phyloP scores from a whole-genome alignment of 2,797 vertebrate species.

The Bradypodion pumilum region DNA sequence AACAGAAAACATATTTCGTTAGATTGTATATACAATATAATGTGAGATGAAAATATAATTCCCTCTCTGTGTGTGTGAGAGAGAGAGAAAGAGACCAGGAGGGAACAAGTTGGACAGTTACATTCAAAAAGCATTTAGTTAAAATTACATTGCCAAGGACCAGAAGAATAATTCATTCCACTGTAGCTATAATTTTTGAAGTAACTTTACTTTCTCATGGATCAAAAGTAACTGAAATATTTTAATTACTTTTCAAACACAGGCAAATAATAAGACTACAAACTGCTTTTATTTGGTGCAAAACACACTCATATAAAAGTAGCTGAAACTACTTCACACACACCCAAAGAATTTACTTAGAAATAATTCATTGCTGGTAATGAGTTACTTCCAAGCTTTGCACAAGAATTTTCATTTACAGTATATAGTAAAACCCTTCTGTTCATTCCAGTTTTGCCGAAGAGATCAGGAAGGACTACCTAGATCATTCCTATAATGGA shows the following conservation, averaged over 20 bases:
- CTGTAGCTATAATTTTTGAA: background rate
- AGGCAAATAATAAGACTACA: background rate
- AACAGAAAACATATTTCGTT: constrained; percentile 71
- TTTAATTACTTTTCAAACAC: background rate
- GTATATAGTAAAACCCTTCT: background rate
- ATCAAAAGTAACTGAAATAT: background rate
- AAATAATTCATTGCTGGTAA: background rate
- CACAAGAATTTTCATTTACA: background rate
- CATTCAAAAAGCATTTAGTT: background rate
- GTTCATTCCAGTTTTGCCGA: background rate
- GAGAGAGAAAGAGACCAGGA: background rate
- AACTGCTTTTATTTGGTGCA: background rate
- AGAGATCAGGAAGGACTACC: constrained; percentile 24
- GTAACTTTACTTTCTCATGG: background rate
- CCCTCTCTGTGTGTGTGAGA: constrained; percentile 1
- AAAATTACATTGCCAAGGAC: background rate
- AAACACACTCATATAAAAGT: background rate
- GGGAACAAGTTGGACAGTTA: background rate
- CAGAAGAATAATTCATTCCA: background rate
- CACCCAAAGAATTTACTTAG: background rate
- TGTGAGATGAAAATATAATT: constrained; percentile 36
- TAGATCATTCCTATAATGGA: constrained; percentile 47
- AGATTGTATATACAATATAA: constrained; percentile 48
- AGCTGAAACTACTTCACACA: background rate
- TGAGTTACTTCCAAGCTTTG: background rate